phyloP scores from a whole-genome alignment of 1,140 invertebrate species.

The Caenorhabditis inopinata region DNA sequence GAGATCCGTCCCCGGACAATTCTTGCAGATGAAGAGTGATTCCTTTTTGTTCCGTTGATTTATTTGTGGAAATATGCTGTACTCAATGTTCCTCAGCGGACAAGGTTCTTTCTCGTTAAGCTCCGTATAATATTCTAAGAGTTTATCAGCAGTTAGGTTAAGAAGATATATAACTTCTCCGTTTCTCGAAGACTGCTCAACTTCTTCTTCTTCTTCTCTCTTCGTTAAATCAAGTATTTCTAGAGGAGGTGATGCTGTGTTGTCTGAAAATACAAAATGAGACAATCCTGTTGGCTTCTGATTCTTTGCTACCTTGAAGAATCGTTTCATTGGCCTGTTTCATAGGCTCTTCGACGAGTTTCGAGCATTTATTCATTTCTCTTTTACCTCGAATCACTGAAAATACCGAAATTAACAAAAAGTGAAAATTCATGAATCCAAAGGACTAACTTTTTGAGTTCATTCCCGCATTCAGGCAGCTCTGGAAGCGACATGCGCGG shows the following conservation, averaged over 20 bases:
- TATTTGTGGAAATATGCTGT: not conserved
- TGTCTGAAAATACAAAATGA: not conserved
- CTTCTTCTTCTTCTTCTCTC: not conserved
- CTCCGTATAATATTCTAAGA: not conserved
- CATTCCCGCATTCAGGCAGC: not conserved
- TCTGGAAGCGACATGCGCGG: not conserved
- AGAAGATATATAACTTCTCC: not conserved
- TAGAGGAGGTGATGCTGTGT: not conserved
- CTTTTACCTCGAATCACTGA: conserved; percentile 2
- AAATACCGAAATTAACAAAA: no score
- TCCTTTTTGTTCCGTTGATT: not conserved
- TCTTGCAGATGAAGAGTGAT: not conserved
- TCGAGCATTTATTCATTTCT: not conserved
- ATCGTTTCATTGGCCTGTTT: not conserved
- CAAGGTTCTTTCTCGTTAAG: not conserved
- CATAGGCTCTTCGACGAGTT: not conserved
- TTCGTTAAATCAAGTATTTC: not conserved
- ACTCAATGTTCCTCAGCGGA: not conserved
- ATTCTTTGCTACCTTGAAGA: not conserved
- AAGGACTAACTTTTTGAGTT: not conserved
- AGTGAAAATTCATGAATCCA: no score
- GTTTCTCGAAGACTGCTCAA: not conserved
- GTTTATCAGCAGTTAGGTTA: not conserved
- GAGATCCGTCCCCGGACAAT: not conserved
- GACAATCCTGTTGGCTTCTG: not conserved